These are phyloP conservation scores for Tetrax tetrax DNA, from an alignment of 2,113 vertebrate genomes.

Conservation along the genomic window DNA sequence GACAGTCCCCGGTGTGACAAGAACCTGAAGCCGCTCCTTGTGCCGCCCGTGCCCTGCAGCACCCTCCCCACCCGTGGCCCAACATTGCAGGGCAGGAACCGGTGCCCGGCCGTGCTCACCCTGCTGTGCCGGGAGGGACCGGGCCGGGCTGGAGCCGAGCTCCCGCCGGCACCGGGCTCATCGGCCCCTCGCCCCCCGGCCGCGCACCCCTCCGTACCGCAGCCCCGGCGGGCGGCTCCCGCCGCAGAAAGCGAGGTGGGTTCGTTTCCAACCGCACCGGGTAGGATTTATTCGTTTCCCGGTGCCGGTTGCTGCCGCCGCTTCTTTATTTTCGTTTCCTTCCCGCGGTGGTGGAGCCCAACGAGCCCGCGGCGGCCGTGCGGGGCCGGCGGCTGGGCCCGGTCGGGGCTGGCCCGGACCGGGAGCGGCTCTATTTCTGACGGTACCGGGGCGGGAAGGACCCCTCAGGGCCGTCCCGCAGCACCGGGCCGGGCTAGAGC, in stretches of 20 bases:
- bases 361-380: neutral
- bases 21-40: neutral
- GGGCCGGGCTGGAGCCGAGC: neutral
- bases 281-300: neutral
- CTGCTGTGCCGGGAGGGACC: neutral
- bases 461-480: neutral
- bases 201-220: neutral
- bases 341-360: neutral
- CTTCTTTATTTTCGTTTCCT: constrained; percentile 30
- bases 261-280: neutral
- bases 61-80: neutral
- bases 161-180: neutral
- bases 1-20: neutral
- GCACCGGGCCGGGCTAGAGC: rapidly evolving
- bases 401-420: too few relatives aligned
- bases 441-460: neutral
- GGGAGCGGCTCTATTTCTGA: neutral
- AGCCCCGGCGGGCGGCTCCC: rapidly evolving
- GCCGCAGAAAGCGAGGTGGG: rapidly evolving
- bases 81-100: neutral
- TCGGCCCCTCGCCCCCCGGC: neutral
- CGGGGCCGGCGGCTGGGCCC: neutral
- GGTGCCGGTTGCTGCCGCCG: rapidly evolving
- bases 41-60: neutral
- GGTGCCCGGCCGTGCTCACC: neutral